phyloP scores from a whole-genome alignment of 2,888 invertebrate species.

The Meganola albula region DNA sequence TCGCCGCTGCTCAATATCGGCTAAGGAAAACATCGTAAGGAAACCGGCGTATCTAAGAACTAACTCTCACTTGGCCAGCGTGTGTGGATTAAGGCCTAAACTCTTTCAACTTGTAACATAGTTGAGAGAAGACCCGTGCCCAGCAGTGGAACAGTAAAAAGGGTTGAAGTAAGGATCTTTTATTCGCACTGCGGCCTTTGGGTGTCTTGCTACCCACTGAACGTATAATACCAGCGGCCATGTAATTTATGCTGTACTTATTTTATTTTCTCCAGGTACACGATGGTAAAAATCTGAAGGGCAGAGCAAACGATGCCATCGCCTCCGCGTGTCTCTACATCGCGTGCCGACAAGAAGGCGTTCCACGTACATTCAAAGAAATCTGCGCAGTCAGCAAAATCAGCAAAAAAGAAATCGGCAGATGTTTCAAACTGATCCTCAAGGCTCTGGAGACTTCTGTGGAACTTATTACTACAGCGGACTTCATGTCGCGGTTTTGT shows the following conservation, averaged over 20 bases:
- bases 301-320: conserved; percentile 97
- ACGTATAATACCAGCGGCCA: too few relatives aligned
- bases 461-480: conserved; percentile 97
- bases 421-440: conserved; percentile 97
- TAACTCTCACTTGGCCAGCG: too few relatives aligned
- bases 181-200: too few relatives aligned
- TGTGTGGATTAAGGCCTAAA: too few relatives aligned
- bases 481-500: conserved; percentile 99
- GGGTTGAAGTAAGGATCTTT: too few relatives aligned
- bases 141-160: too few relatives aligned
- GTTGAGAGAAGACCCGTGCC: too few relatives aligned
- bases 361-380: conserved; percentile 99
- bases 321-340: conserved; percentile 99
- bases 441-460: conserved; percentile 98
- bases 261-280: conserved; percentile 79
- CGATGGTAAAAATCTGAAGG: conserved; percentile 96
- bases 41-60: too few relatives aligned
- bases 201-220: too few relatives aligned
- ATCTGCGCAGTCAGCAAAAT: conserved; percentile 99
- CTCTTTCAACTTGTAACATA: too few relatives aligned
- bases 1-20: too few relatives aligned
- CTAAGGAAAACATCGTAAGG: too few relatives aligned
- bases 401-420: conserved; percentile 98
- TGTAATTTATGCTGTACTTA: not conserved
- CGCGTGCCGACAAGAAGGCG: conserved; percentile 98